phyloP scores from a whole-genome alignment of 2,113 vertebrate species.

The Alligator mississippiensis region DNA sequence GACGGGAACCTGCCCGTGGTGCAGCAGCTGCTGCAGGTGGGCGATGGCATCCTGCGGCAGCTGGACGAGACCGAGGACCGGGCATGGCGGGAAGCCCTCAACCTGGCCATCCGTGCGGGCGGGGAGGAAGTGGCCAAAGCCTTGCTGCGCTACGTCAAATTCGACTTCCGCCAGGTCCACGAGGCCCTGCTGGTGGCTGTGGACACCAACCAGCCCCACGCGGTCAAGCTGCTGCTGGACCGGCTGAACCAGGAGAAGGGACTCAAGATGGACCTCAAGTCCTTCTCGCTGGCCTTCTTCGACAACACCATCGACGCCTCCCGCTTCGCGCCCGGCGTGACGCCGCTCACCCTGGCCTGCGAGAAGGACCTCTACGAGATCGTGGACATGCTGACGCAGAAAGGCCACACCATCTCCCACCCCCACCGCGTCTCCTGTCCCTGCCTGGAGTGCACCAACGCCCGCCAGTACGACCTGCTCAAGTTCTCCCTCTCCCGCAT shows the following conservation, averaged over 20 bases:
- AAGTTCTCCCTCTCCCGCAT: slow-evolving; percentile 94
- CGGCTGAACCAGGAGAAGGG: slow-evolving; percentile 89
- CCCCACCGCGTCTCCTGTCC: slow-evolving; percentile 90
- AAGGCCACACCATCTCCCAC: slow-evolving; percentile 86
- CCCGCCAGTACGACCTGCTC: slow-evolving; percentile 88
- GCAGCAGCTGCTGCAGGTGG: slow-evolving; percentile 80
- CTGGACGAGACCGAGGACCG: slow-evolving; percentile 89
- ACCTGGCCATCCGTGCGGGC: slow-evolving; percentile 89
- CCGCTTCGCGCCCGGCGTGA: slow-evolving; percentile 90
- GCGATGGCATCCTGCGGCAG: slow-evolving; percentile 83
- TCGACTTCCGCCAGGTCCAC: slow-evolving; percentile 92
- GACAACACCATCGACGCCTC: slow-evolving; percentile 91
- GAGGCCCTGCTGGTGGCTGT: slow-evolving; percentile 90
- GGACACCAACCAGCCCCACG: slow-evolving; percentile 88
- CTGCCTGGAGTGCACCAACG: slow-evolving; percentile 91
- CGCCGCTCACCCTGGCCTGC: slow-evolving; percentile 89
- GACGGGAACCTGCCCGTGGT: slow-evolving; percentile 81
- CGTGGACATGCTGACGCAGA: slow-evolving; percentile 87
- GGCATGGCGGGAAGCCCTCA: slow-evolving; percentile 90
- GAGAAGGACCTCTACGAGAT: slow-evolving; percentile 94
- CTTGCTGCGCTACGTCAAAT: slow-evolving; percentile 87
- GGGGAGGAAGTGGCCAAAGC: slow-evolving; percentile 79
- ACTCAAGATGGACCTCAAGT: slow-evolving; percentile 88
- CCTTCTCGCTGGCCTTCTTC: slow-evolving; percentile 91
- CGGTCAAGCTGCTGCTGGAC: slow-evolving; percentile 87